These are phyloP conservation scores for Hypotaenidia philippensis DNA, from an alignment of 2,797 vertebrate species.

Conservation along the genomic window DNA sequence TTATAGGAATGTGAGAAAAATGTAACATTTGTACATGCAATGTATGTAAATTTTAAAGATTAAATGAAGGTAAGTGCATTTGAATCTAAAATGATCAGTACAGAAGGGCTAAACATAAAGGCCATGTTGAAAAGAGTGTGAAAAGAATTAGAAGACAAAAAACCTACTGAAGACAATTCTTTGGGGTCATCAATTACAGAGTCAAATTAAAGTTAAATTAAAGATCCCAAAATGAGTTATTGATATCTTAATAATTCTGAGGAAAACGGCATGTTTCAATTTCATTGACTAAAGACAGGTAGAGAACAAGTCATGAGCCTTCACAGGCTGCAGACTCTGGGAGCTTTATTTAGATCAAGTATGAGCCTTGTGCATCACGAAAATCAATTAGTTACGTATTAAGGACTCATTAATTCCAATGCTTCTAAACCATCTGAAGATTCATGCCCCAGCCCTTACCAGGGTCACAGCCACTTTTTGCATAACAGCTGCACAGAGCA, in stretches of 20 bases:
- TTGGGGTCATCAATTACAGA: neutral
- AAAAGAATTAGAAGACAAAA: neutral
- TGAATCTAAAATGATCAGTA: neutral
- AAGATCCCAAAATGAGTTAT: neutral
- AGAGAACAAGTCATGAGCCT: neutral
- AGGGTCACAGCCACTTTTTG: neutral
- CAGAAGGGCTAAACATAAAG: neutral
- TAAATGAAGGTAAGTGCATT: neutral
- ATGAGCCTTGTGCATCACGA: neutral
- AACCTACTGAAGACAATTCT: neutral
- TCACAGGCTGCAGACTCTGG: neutral
- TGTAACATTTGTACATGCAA: neutral
- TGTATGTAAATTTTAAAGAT: neutral
- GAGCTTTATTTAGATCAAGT: neutral
- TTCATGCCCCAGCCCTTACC: neutral
- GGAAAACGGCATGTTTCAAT: neutral
- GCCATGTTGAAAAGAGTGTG: neutral
- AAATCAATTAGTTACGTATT: slow-evolving; percentile 4
- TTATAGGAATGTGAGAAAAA: neutral
- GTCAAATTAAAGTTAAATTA: neutral
- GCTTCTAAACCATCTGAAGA: neutral
- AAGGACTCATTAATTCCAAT: slow-evolving; percentile 26
- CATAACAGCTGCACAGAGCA: neutral
- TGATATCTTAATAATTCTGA: neutral
- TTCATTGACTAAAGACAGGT: neutral